phyloP scores from a whole-genome alignment of 2,888 invertebrate species.

The Ramazzottius varieornatus region DNA sequence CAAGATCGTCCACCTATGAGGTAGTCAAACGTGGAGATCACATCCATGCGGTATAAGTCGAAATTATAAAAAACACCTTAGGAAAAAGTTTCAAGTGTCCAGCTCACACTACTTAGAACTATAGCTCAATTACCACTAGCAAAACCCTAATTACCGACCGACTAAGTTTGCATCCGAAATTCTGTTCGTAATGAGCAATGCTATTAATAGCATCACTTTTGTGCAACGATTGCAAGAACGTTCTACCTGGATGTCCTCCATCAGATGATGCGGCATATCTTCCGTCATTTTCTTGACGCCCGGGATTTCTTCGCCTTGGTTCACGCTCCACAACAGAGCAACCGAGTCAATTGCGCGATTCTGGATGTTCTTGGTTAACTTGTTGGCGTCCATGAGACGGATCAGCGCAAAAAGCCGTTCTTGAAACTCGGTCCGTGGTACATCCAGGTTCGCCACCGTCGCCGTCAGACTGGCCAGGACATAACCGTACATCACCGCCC shows the following conservation, averaged over 20 bases:
- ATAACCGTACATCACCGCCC: constrained; percentile 10
- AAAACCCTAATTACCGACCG: neutral
- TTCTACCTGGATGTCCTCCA: constrained; percentile 7
- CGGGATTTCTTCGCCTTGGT: constrained; percentile 10
- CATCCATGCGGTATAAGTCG: too few relatives aligned
- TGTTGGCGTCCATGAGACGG: constrained; percentile 5
- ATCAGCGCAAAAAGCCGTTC: constrained; percentile 8
- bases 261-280: constrained; percentile 9
- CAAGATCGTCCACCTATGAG: constrained; percentile 3
- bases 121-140: neutral
- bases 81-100: too few relatives aligned
- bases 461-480: constrained; percentile 9
- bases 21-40: too few relatives aligned
- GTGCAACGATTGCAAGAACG: too few relatives aligned
- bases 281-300: constrained; percentile 8
- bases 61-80: too few relatives aligned
- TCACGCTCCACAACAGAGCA: neutral
- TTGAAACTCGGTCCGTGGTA: constrained; percentile 8
- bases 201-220: too few relatives aligned
- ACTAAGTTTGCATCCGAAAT: too few relatives aligned
- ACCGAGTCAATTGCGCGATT: neutral
- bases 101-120: too few relatives aligned
- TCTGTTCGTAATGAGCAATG: too few relatives aligned
- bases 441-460: constrained; percentile 9
- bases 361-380: neutral